Percentiles rank a stretch among this genome's conserved stretches.
Conservation (phyloP, 1,140 invertebrate genomes). For the Phthorimaea operculella region DNA sequence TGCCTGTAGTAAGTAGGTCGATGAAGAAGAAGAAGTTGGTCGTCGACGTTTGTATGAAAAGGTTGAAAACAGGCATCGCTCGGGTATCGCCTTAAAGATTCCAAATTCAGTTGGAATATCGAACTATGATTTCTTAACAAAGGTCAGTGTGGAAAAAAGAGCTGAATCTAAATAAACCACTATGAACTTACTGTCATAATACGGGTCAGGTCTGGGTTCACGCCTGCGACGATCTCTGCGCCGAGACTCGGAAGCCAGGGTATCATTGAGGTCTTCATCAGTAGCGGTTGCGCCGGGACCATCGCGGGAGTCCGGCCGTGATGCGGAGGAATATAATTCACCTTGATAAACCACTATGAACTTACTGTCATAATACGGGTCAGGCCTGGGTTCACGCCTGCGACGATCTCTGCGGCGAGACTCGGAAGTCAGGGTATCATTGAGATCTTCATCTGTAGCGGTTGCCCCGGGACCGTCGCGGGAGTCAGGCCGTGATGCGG, state of each 20-base stretch:
- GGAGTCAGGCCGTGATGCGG: slow-evolving; percentile 47
- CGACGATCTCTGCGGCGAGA: slow-evolving; percentile 35
- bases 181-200: slow-evolving; percentile 47
- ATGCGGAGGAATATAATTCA: slow-evolving; percentile 54
- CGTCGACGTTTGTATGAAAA: no score
- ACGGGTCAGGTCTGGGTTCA: slow-evolving; percentile 41
- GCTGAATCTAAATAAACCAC: no score
- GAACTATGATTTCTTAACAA: no score
- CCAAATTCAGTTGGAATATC: no score
- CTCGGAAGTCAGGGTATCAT: slow-evolving; percentile 41
- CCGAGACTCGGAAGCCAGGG: slow-evolving; percentile 41
- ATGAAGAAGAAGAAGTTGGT: no score
- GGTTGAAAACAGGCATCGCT: no score
- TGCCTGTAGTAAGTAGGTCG: no score
- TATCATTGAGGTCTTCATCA: slow-evolving; percentile 34
- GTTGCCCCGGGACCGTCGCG: slow-evolving; percentile 26
- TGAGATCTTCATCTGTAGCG: slow-evolving; percentile 27
- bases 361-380: slow-evolving; percentile 47
- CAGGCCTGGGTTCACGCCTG: no score
- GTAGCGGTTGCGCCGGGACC: slow-evolving; percentile 16
- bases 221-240: slow-evolving; percentile 31
- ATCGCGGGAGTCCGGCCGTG: slow-evolving; percentile 44
- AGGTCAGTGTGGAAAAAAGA: no score
- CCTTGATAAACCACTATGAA: no score
- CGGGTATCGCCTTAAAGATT: no score